Percentiles rank a stretch among this genome's conserved stretches.
phyloP scores from a whole-genome alignment of 1,140 invertebrate species.

The Philopotamus ludificatus region DNA sequence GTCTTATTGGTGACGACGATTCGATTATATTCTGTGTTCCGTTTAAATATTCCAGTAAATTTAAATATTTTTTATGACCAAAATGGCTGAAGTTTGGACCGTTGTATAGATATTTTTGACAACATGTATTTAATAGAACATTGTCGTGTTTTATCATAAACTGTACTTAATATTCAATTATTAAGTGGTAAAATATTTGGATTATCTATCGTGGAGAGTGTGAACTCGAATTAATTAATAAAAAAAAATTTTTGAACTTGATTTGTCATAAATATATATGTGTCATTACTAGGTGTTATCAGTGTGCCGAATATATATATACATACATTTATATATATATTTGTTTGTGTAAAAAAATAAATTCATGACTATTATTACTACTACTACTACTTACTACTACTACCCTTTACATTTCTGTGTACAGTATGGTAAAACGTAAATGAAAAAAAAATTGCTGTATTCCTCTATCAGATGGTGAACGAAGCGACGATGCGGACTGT shows the following conservation, averaged over 20 bases:
- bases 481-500: neutral
- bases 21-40: too few relatives aligned
- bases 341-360: neutral
- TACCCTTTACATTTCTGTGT: too few relatives aligned
- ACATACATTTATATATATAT: slow-evolving; percentile 8
- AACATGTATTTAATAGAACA: too few relatives aligned
- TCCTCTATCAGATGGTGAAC: neutral
- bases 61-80: neutral
- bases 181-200: neutral
- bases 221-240: neutral
- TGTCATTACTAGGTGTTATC: neutral
- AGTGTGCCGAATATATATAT: neutral
- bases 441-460: neutral
- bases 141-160: neutral
- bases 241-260: neutral
- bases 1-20: too few relatives aligned
- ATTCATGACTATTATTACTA: too few relatives aligned
- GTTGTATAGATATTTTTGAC: neutral
- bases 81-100: neutral
- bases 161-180: neutral
- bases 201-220: neutral
- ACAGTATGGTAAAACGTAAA: neutral
- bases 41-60: neutral
- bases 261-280: neutral
- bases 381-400: too few relatives aligned